These are phyloP conservation scores for Peromyscus eremicus DNA, from an alignment of 2,797 vertebrate genomes.

Conservation along the genomic window DNA sequence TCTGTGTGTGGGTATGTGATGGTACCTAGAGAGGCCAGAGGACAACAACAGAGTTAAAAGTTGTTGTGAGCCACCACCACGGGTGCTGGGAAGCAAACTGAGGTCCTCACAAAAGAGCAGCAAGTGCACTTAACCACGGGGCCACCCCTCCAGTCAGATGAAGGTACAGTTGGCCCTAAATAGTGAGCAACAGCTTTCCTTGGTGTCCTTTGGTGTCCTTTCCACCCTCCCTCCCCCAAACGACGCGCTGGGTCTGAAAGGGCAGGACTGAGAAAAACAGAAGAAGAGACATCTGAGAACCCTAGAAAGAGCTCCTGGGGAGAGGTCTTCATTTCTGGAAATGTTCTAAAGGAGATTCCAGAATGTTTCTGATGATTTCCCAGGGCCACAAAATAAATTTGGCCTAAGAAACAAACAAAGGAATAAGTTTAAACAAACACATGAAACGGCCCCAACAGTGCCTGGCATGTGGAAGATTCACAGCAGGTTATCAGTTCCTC, in stretches of 20 bases:
- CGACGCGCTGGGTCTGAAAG: too few relatives aligned
- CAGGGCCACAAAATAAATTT: not conserved
- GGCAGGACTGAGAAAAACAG: not conserved
- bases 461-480: not conserved
- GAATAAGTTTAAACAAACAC: not conserved
- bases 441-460: too few relatives aligned
- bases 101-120: not conserved
- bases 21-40: not conserved
- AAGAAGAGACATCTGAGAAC: not conserved
- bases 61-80: not conserved
- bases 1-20: not conserved
- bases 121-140: not conserved
- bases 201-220: not conserved
- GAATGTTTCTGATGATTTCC: not conserved
- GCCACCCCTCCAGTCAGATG: not conserved
- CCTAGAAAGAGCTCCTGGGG: conserved; percentile 6
- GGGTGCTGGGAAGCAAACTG: not conserved
- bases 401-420: conserved; percentile 8
- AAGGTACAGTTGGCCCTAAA: not conserved
- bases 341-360: not conserved
- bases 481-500: not conserved
- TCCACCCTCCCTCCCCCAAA: too few relatives aligned
- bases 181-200: not conserved
- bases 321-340: not conserved
- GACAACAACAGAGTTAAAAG: not conserved